Evolutionary conservation across 2,113 vertebrate species (phyloP).

Genomic region (Thomomys bottae): DNA sequence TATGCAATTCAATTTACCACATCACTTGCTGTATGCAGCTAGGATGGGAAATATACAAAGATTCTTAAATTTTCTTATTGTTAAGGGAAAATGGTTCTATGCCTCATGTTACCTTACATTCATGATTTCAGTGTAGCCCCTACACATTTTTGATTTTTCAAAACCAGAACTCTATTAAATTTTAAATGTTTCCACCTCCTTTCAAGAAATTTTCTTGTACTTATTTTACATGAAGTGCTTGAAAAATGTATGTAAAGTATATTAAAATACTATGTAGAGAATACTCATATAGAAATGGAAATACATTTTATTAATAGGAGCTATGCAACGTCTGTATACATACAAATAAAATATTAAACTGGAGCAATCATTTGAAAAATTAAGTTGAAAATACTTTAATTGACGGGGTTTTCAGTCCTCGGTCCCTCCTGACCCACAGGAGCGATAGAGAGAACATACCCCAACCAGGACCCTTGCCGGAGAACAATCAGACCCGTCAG

Average conservation of each 20-base stretch:
- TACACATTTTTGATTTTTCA: conserved; percentile 14
- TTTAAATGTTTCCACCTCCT: background rate
- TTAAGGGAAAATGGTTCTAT: conserved; percentile 36
- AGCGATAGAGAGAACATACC: too few relatives aligned
- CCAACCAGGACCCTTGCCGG: too few relatives aligned
- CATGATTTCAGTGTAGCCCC: conserved; percentile 7
- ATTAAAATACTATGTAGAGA: background rate
- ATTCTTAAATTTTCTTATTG: conserved; percentile 36
- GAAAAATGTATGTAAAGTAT: background rate
- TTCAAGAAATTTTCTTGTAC: conserved; percentile 33
- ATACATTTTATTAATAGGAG: background rate
- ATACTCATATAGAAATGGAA: background rate
- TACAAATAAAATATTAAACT: conserved; percentile 3
- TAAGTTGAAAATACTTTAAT: conserved; percentile 12
- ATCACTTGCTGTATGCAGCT: background rate
- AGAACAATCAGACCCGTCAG: too few relatives aligned
- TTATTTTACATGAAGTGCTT: background rate
- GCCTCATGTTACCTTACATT: conserved; percentile 9
- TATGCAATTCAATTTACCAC: conserved; percentile 39
- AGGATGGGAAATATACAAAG: background rate
- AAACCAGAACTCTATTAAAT: conserved; percentile 5
- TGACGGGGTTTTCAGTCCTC: too few relatives aligned
- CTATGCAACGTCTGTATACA: background rate
- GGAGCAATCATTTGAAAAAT: background rate
- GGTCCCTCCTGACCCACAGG: too few relatives aligned